Evolutionary conservation across 2,888 invertebrate species (phyloP).

Genomic region (Eupeodes latifasciatus): DNA sequence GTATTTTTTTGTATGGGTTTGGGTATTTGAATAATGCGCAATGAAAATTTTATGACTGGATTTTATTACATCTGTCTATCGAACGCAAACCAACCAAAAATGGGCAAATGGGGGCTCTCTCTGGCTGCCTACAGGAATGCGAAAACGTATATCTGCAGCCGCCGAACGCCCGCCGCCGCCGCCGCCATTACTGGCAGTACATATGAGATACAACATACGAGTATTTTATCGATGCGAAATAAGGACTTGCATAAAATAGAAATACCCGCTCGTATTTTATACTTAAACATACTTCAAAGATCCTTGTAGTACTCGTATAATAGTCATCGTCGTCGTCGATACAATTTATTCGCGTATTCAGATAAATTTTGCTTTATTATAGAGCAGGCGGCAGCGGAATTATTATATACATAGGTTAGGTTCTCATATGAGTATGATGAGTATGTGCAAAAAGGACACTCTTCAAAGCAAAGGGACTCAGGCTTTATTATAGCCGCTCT

Average conservation of each 20-base stretch:
- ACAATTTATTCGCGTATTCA: slow-evolving; percentile 33
- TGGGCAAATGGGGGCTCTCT: background rate
- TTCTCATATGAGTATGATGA: background rate
- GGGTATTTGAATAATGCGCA: slow-evolving; percentile 22
- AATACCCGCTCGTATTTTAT: background rate
- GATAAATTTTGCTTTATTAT: slow-evolving; percentile 11
- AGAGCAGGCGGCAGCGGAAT: background rate
- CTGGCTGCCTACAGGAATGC: slow-evolving; percentile 5
- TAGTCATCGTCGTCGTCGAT: background rate
- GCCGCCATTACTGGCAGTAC: too few species aligned
- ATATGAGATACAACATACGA: too few species aligned
- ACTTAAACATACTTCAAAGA: slow-evolving; percentile 1
- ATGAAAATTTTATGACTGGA: slow-evolving; percentile 61
- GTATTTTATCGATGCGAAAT: background rate
- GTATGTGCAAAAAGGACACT: background rate
- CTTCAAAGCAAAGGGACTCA: background rate
- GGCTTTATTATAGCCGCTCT: background rate
- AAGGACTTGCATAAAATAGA: slow-evolving; percentile 32
- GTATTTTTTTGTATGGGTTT: slow-evolving; percentile 2
- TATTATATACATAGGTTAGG: too few species aligned
- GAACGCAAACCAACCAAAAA: background rate
- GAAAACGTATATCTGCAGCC: background rate
- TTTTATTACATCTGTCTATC: slow-evolving; percentile 46
- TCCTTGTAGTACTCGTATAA: background rate
- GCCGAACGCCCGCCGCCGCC: too few species aligned